Evolutionary conservation across 2,113 vertebrate genomes (phyloP).

Genomic region (Callionymus lyra): DNA sequence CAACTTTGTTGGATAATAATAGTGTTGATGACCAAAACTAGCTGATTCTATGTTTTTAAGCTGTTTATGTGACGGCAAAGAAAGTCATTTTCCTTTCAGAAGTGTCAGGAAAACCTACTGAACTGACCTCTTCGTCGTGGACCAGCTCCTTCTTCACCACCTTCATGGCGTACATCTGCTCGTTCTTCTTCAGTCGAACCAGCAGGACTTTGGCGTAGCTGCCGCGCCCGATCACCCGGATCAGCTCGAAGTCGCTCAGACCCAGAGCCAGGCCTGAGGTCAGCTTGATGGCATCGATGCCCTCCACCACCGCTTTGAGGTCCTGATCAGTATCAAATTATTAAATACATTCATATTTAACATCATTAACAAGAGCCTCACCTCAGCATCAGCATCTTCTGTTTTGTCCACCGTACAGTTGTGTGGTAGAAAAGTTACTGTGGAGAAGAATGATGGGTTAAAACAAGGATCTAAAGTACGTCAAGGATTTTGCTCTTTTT

Average conservation of each 20-base stretch:
- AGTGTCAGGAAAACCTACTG: too few relatives aligned
- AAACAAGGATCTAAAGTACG: neutral
- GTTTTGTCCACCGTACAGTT: conserved; percentile 76
- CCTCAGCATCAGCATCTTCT: conserved; percentile 80
- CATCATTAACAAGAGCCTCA: conserved; percentile 47
- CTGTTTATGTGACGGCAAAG: too few relatives aligned
- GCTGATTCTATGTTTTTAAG: too few relatives aligned
- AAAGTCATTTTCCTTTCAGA: too few relatives aligned
- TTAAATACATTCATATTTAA: neutral
- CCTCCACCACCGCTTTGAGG: conserved; percentile 88
- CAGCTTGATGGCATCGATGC: conserved; percentile 89
- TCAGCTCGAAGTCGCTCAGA: conserved; percentile 91
- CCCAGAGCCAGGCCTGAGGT: conserved; percentile 84
- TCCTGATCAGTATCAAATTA: conserved; percentile 60
- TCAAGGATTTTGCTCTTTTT: too few relatives aligned
- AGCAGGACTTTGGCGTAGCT: conserved; percentile 97
- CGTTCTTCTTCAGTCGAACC: conserved; percentile 92
- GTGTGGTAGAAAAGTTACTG: conserved; percentile 82
- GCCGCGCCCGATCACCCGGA: conserved; percentile 91
- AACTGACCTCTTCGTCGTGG: conserved; percentile 93
- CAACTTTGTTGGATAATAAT: too few relatives aligned
- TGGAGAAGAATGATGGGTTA: too few relatives aligned
- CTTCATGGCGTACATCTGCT: conserved; percentile 94
- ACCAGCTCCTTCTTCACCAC: conserved; percentile 98
- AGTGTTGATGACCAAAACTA: too few relatives aligned